Percentiles rank a stretch among this genome's conserved stretches.
phyloP scores from a whole-genome alignment of 2,888 invertebrate genomes.

The Alloscopus bannaensis region DNA sequence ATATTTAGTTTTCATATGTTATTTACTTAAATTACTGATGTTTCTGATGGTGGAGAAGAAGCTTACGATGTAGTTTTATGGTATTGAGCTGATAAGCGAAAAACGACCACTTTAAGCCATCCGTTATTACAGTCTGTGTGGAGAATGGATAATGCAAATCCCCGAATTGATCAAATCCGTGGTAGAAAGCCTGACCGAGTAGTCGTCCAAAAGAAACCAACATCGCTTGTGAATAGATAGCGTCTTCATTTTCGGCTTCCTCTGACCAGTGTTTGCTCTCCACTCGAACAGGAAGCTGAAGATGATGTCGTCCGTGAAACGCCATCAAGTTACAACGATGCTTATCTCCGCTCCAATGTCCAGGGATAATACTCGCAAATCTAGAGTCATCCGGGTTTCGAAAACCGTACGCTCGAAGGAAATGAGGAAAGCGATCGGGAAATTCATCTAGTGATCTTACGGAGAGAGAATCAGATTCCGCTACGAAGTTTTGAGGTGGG shows the following conservation, averaged over 20 bases:
- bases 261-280: constrained; percentile 76
- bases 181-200: constrained; percentile 85
- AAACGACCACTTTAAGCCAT: constrained; percentile 91
- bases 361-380: constrained; percentile 86
- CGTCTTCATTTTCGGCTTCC: constrained; percentile 79
- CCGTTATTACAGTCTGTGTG: constrained; percentile 91
- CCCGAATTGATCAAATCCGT: constrained; percentile 91
- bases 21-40: too few relatives aligned
- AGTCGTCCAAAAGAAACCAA: constrained; percentile 88
- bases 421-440: constrained; percentile 74
- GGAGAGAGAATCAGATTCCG: constrained; percentile 70
- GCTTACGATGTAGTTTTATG: constrained; percentile 66
- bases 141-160: constrained; percentile 94
- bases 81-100: constrained; percentile 96
- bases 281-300: constrained; percentile 74
- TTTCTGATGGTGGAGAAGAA: not conserved
- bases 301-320: constrained; percentile 82
- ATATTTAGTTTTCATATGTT: not conserved
- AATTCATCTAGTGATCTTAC: constrained; percentile 67
- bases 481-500: constrained; percentile 82
- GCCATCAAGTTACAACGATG: constrained; percentile 87
- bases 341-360: constrained; percentile 89
- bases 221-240: constrained; percentile 85
- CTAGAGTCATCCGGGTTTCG: constrained; percentile 76
- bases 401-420: constrained; percentile 82